Conservation (phyloP, 2,797 vertebrate genomes). For the Clangula hyemalis region DNA sequence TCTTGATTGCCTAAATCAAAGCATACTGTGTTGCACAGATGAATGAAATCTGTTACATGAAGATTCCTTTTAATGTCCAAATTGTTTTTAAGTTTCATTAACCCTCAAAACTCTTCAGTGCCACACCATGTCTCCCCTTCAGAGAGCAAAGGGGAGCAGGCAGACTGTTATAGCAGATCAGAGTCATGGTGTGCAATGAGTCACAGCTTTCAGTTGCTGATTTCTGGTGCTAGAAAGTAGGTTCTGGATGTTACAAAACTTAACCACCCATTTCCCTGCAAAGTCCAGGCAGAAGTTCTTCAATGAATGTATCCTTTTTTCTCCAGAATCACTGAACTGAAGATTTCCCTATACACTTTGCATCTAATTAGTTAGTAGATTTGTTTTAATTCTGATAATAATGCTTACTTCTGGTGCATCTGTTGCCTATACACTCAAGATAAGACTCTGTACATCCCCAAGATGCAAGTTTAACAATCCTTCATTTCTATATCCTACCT, state of each 20-base stretch:
- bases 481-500: neutral
- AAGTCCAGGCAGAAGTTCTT: neutral
- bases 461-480: neutral
- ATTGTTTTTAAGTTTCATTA: constrained; percentile 69
- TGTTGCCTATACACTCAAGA: neutral
- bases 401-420: neutral
- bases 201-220: neutral
- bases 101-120: neutral
- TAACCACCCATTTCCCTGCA: neutral
- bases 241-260: neutral
- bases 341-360: neutral
- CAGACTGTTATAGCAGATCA: neutral
- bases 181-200: neutral
- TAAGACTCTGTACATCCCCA: neutral
- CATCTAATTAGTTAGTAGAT: neutral
- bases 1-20: constrained; percentile 78
- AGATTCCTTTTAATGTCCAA: constrained; percentile 68
- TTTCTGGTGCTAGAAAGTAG: neutral
- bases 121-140: neutral
- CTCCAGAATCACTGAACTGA: neutral
- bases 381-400: neutral
- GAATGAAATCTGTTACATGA: constrained; percentile 68
- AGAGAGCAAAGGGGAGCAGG: neutral
- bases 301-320: neutral
- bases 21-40: constrained; percentile 55